Percentiles rank a stretch among this genome's conserved stretches.
phyloP scores from a whole-genome alignment of 2,797 vertebrate species.

The Numenius phaeopus region DNA sequence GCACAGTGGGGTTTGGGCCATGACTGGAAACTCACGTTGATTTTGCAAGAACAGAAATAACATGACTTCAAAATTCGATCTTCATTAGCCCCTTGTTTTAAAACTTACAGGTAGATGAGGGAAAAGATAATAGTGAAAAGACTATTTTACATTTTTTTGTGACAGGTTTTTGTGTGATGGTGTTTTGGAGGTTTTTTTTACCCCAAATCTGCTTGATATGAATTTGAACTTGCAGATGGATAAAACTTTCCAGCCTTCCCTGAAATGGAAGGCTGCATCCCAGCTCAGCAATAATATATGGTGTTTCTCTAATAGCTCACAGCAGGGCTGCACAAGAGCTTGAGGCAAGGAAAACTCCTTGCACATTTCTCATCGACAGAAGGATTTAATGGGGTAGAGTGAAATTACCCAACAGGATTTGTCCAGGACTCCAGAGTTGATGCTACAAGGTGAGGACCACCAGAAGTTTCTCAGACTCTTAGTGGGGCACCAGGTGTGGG shows the following conservation, averaged over 20 bases:
- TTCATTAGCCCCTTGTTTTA: not conserved
- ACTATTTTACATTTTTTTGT: not conserved
- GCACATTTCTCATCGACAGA: not conserved
- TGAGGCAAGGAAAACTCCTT: not conserved
- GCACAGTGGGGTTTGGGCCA: not conserved
- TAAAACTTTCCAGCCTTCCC: not conserved
- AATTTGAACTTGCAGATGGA: not conserved
- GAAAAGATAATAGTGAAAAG: not conserved
- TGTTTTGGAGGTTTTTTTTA: not conserved
- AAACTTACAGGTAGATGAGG: not conserved
- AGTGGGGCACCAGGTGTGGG: not conserved
- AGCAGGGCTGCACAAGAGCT: constrained; percentile 12
- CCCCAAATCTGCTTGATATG: not conserved
- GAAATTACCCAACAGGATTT: not conserved
- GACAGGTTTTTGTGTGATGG: not conserved
- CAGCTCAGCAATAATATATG: not conserved
- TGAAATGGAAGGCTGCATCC: not conserved
- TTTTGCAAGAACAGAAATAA: not conserved
- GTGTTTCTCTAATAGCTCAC: constrained; percentile 11
- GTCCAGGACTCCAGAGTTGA: not conserved
- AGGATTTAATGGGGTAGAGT: not conserved
- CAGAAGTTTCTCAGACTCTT: not conserved
- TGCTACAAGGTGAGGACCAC: not conserved
- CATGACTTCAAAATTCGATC: not conserved
- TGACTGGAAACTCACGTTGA: not conserved